A percentile compares a stretch with the other conserved stretches of the same genome.
These are phyloP conservation scores for Neopelma chrysocephalum DNA, from an alignment of 2,797 vertebrate genomes.

Conservation along the genomic window DNA sequence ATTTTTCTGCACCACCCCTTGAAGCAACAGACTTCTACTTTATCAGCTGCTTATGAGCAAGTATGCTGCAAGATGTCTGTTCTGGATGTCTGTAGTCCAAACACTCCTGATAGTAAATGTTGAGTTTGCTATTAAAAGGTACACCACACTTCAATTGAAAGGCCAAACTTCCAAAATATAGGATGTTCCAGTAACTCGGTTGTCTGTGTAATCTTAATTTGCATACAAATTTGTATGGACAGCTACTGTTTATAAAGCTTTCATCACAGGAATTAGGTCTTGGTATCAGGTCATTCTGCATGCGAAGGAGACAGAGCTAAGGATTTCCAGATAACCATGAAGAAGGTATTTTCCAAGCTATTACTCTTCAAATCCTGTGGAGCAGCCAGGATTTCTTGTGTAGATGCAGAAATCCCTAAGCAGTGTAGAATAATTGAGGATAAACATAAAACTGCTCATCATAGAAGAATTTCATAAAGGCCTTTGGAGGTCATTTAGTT, in stretches of 20 bases:
- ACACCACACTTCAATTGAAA: neutral
- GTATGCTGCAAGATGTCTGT: neutral
- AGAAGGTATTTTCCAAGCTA: conserved; percentile 4
- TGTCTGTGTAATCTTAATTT: neutral
- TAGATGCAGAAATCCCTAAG: neutral
- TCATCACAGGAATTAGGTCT: neutral
- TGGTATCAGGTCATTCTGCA: neutral
- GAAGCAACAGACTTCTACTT: neutral
- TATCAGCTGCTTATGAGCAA: neutral
- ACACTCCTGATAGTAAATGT: neutral
- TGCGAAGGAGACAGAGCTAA: neutral
- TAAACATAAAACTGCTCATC: neutral
- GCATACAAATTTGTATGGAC: neutral
- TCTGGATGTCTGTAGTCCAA: neutral
- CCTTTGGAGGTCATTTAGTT: neutral
- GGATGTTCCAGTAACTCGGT: neutral
- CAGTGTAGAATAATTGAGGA: neutral
- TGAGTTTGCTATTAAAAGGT: neutral
- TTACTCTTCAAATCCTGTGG: neutral
- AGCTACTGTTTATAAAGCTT: neutral
- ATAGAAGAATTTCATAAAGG: neutral
- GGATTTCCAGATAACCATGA: neutral
- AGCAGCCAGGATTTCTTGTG: neutral
- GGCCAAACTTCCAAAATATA: neutral
- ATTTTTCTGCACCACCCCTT: neutral